Base-by-base conservation (phyloP, 1,140 invertebrate genomes). In the Potamilus streckersoni region DNA sequence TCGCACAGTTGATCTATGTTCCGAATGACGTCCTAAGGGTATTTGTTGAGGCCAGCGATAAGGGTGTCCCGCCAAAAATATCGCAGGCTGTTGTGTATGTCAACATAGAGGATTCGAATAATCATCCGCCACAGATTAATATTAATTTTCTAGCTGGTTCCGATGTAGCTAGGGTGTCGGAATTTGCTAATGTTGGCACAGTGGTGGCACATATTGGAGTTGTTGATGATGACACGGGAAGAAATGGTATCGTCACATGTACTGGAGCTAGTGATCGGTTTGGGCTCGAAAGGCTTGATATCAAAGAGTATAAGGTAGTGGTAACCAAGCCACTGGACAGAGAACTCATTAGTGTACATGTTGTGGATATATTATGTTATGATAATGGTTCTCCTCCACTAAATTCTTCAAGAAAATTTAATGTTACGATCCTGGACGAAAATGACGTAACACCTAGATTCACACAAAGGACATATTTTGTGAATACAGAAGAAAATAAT, bases 371-470 rank as follows among this genome's bases (percentile, higher is more conserved):
- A 5, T 90, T 94, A n/a, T 95, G 95, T 20, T 93, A 96, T 84
- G 95, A 95, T 1, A 92, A 93, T 74, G 94, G 94, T 5, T 93
- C 93, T 80, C 95, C 95, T 38, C 92, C 94, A 11, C 89, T 95
- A 8, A 94, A 93, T 20, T 92, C 93, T 0, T 91, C 95, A 66
- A 92, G 93, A 20, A 93, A 94, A 87, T 93, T 97, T 74, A 91
- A 92, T 8, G 91, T 98, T 57, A 93, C 95, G 83, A 94, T 98
- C 31, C 90, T 95, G 56, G 97, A 98, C 88, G 94, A 96, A 79
- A 98, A 98, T 88, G 96, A 98, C 89, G 95, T 97, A 87, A 91
- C 93, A 38, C 97, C 97, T 0, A 91, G 92, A 76, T 98, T 98
- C 89, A 38, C 64, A 14, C 66, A 82, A 20, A 56, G 69, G 4